Base-by-base conservation (phyloP, 2,797 vertebrate genomes). In the Helicolenus hilgendorfi region DNA sequence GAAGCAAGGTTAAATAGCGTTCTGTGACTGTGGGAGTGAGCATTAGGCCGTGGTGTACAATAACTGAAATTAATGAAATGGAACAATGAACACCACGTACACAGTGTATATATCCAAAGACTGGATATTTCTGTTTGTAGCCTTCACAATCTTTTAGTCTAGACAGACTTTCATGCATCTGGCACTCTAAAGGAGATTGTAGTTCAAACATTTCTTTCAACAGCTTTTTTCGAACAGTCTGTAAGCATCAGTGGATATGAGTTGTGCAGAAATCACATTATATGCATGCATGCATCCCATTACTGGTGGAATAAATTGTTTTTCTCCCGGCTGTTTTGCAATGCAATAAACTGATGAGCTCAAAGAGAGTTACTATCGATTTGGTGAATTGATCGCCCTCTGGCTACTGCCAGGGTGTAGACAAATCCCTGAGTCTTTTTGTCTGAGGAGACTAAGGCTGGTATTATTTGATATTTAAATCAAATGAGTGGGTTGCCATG, bases 341-440 rank as follows among this genome's bases (percentile, higher is more conserved):
- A 67, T 79, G 88, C 84, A 89, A 91, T 93, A 82, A 92, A 89
- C 63, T 84, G 89, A 93, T 84, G 90, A 92, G 85, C 88, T 92
- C 77, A 81, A 85, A 96, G 80, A 60, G 77, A 91, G 81, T 87
- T 94, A 81, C 26, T 36, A 93, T 96, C 55, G 88, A 94, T 95
- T 69, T 27, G 38, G 71, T 72, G 86, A 81, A 92, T 89, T 84
- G 92, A 93, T 93, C 81, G 29, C 71, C 90, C 91, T 82, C 85
- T 75, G 85, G 94, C 91, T 85, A 68, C 84, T 80, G 92, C 67
- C 65, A 36, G 41, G 82, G 83, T 84, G 84, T 84, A 92, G 93
- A 94, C 90, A 91, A 89, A 91, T 88, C 71, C 78, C 63, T 53
- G 65, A 3, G 60, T 83, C 62, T 53, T 58, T 83, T 87, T 72